Base-by-base conservation (phyloP, 2,797 vertebrate genomes). In the Propithecus deckenii region DNA sequence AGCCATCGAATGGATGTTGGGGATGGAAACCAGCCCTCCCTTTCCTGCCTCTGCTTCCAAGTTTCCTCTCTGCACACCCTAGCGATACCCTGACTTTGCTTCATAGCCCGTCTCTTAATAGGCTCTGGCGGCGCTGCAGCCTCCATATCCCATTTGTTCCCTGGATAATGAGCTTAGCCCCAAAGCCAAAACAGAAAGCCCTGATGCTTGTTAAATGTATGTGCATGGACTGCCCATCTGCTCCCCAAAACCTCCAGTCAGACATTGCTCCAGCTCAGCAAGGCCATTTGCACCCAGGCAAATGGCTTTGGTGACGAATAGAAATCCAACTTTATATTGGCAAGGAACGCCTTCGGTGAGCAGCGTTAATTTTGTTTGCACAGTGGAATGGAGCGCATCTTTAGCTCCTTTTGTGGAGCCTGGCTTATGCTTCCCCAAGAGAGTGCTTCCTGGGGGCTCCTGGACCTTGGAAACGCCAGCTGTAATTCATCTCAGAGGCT, bases 91-190 rank as follows among this genome's bases (percentile, higher is more conserved):
- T 1, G 13, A 28, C 59, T 57, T 41, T 61, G 75, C 50, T 83
- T 93, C 93, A 30, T 0, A 71, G 92, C 32, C 52, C 71, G 55
- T 55, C 79, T 94, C 75, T 84, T 88, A 55, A 86, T 46, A 79
- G 87, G 32, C 83, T 71, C 67, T 41, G 80, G 93, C 38, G 30
- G 52, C 15, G 18, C 7, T 7, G 67, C 83, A 17, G 50, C 78
- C 67, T 98, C 86, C 85, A 1, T 50, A 74, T 74, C 59, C 52
- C 74, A 72, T 92, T 94, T 91, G 72, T 59, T 96, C 86, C 92
- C 84, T 57, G 81, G 96, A 94, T 96, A 92, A 97, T 86, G 89
- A 94, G 79, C 84, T 90, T 69, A 63, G 89, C 94, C 91, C 89
- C 76, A 63, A 88, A 96, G 93, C 94, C 94, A 71, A 89, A 91